Conservation (phyloP, 2,888 invertebrate species). For the Anorthoa munda region DNA sequence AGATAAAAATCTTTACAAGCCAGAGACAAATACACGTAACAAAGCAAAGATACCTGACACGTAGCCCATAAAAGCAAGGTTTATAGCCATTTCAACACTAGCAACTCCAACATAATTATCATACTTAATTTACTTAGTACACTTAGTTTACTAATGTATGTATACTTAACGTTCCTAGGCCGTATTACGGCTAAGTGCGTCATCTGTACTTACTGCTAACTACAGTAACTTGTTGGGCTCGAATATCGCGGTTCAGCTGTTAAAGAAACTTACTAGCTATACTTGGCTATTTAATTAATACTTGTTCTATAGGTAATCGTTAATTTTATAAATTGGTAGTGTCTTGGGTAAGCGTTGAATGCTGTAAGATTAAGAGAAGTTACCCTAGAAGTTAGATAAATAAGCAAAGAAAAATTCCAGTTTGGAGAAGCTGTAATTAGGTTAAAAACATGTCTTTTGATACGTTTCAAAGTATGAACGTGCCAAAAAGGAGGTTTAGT, state of each 20-base stretch:
- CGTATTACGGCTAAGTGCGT: conserved; percentile 33
- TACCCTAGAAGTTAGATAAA: not conserved
- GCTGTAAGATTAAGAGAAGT: not conserved
- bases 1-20: not conserved
- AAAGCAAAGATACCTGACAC: conserved; percentile 15
- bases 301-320: not conserved
- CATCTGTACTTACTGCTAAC: conserved; percentile 19
- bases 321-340: not conserved
- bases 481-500: not conserved
- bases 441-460: not conserved
- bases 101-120: conserved; percentile 30
- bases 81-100: conserved; percentile 16
- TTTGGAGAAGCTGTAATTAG: not conserved
- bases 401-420: not conserved
- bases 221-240: conserved; percentile 19
- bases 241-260: conserved; percentile 6
- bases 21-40: conserved; percentile 8
- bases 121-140: conserved; percentile 32
- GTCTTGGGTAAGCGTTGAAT: not conserved
- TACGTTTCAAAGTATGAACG: not conserved
- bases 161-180: conserved; percentile 33
- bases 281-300: not conserved
- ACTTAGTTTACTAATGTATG: conserved; percentile 29
- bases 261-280: conserved; percentile 11
- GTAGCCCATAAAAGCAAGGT: conserved; percentile 24